These are phyloP conservation scores for Furnarius figulus DNA, from an alignment of 2,113 vertebrate species.

Conservation along the genomic window DNA sequence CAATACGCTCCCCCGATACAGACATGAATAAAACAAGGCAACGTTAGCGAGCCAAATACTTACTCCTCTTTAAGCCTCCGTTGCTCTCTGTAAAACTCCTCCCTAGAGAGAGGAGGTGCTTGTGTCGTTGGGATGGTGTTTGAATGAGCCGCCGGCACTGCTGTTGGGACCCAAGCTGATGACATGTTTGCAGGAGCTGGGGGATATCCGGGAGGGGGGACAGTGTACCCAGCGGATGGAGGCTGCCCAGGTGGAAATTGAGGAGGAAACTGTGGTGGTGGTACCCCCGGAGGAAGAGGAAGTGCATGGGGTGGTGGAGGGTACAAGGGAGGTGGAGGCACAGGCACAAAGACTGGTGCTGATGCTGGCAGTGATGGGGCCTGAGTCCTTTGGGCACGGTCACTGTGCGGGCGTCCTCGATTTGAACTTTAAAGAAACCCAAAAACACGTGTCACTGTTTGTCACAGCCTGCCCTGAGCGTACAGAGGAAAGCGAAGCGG, in stretches of 20 bases:
- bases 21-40: conserved; percentile 47
- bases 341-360: conserved; percentile 81
- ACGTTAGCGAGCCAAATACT: conserved; percentile 69
- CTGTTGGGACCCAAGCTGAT: conserved; percentile 84
- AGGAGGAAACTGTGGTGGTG: conserved; percentile 82
- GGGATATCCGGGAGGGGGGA: conserved; percentile 90
- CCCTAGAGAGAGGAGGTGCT: conserved; percentile 87
- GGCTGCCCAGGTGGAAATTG: conserved; percentile 87
- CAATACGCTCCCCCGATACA: conserved; percentile 49
- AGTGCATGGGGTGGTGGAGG: conserved; percentile 84
- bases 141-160: conserved; percentile 80
- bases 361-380: conserved; percentile 77
- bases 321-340: conserved; percentile 81
- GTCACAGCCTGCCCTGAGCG: conserved; percentile 9
- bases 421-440: conserved; percentile 77
- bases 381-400: conserved; percentile 80
- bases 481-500: neutral
- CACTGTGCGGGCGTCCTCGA: conserved; percentile 80
- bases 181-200: conserved; percentile 83
- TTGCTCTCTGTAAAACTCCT: conserved; percentile 92
- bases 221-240: conserved; percentile 81
- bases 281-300: conserved; percentile 83
- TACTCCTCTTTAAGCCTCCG: conserved; percentile 91
- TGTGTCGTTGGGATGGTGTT: conserved; percentile 79
- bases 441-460: conserved; percentile 68